Conservation (phyloP, 2,113 vertebrate genomes). For the Periophthalmodon schlosseri region DNA sequence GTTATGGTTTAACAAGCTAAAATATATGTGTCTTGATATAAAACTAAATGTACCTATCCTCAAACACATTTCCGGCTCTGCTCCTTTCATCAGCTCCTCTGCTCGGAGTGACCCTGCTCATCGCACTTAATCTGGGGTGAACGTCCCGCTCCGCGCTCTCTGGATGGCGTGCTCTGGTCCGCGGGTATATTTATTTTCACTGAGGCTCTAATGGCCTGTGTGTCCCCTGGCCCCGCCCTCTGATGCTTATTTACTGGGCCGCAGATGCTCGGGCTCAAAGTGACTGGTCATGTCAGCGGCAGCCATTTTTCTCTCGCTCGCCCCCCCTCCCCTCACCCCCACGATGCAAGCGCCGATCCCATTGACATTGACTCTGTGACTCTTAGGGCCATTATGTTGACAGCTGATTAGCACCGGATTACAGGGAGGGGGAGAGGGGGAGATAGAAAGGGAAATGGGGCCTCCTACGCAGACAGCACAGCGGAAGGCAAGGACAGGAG, state of each 20-base stretch:
- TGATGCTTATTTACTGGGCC: constrained; percentile 99
- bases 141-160: constrained; percentile 99
- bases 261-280: constrained; percentile 99
- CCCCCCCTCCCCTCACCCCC: constrained; percentile 78
- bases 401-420: constrained; percentile 99
- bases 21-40: too few species aligned
- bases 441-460: not conserved
- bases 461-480: not conserved
- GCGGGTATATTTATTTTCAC: constrained; percentile 99
- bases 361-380: constrained; percentile 99
- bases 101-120: constrained; percentile 92
- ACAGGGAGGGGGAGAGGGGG: constrained; percentile 78
- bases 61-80: constrained; percentile 76
- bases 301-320: constrained; percentile 90
- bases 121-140: constrained; percentile 99
- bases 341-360: constrained; percentile 97
- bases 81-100: constrained; percentile 85
- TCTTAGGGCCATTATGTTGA: constrained; percentile 99
- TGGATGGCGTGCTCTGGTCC: constrained; percentile 90
- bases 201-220: constrained; percentile 98
- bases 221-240: constrained; percentile 97
- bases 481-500: constrained; percentile 16
- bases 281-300: constrained; percentile 99
- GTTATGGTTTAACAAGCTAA: too few species aligned
- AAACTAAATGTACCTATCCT: too few species aligned